Base-by-base conservation (phyloP, 1,140 invertebrate species). In the Neodiprion fabricii region DNA sequence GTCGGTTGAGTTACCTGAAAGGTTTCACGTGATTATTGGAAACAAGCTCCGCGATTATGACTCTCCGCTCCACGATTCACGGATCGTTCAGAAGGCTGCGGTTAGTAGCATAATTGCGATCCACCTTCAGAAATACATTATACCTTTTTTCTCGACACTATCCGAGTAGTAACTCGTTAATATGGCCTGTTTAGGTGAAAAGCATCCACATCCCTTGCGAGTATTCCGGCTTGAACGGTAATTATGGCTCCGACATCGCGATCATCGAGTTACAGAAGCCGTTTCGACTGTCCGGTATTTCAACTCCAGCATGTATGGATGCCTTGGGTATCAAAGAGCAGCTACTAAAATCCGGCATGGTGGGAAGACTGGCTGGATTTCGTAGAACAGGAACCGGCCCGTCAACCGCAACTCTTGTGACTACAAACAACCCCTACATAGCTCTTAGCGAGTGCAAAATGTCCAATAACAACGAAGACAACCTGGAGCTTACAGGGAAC, bases 301-400 rank as follows among this genome's bases (percentile, higher is more conserved):
- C 87, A 7, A 76, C 81, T 50, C 87, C 86, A 10, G 72, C 82
- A 70, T 89, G 87, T 72, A 77, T 89, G 53, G 86, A 88, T 72
- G 73, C 66, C n/a, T 75, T 71, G 48, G 67, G 67, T 10, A 79
- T 82, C 71, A 71, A 78, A 17, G 8, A 67, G 9, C 66, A 77
- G 21, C 11, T 69, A 14, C 65, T 87, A 12, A 77, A 83, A 10
- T 53, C 73, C 14, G 85, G 85, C 7, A 78, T 74, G 73, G 48
- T 40, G 5, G 87, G 87, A 21, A 82, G 72, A 71, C 85, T 89
- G 2, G 82, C 85, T 12, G 87, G 87, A 47, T 88, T 88, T 78
- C 86, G 87, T 14, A 82, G 77, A 78, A 88, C 87, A 4, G 80
- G 73, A 9, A 5, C 5, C 0, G 83, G 83, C 7, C 1, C 73